Conservation (phyloP, 2,888 invertebrate species). For the Eumacrocentrus americanus region DNA sequence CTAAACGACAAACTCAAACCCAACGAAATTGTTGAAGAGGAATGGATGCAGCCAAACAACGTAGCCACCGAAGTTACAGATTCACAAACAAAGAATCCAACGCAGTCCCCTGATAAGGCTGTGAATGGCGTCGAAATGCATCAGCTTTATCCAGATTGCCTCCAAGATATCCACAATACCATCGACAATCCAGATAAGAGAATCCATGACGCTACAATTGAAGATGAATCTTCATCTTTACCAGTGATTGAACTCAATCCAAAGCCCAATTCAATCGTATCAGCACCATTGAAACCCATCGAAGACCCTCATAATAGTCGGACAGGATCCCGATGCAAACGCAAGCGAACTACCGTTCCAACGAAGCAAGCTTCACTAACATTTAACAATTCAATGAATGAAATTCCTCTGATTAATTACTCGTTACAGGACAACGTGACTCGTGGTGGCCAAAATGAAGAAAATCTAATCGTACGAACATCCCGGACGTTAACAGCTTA, state of each 20-base stretch:
- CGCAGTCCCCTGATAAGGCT: too few relatives aligned
- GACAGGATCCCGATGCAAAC: conserved; percentile 8
- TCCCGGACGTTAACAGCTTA: conserved; percentile 16
- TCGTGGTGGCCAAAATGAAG: not conserved
- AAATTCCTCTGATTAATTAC: not conserved
- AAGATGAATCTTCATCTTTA: not conserved
- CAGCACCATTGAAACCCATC: not conserved
- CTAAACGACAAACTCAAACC: too few relatives aligned
- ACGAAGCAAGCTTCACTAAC: not conserved
- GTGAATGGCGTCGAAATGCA: too few relatives aligned
- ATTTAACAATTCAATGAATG: not conserved
- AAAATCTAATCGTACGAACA: conserved; percentile 11
- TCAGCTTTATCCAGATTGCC: too few relatives aligned
- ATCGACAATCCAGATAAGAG: not conserved
- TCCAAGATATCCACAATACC: not conserved
- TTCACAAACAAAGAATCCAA: too few relatives aligned
- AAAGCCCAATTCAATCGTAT: not conserved
- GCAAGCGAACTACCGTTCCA: not conserved
- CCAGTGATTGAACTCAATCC: not conserved
- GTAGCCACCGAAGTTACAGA: too few relatives aligned
- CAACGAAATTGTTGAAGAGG: too few relatives aligned
- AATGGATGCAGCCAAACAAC: too few relatives aligned
- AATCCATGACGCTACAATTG: not conserved
- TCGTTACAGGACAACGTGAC: not conserved
- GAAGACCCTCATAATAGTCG: not conserved